Percentiles rank a stretch among this genome's conserved stretches.
These are phyloP conservation scores for Harmothoe impar DNA, from an alignment of 2,888 invertebrate species.

Conservation along the genomic window DNA sequence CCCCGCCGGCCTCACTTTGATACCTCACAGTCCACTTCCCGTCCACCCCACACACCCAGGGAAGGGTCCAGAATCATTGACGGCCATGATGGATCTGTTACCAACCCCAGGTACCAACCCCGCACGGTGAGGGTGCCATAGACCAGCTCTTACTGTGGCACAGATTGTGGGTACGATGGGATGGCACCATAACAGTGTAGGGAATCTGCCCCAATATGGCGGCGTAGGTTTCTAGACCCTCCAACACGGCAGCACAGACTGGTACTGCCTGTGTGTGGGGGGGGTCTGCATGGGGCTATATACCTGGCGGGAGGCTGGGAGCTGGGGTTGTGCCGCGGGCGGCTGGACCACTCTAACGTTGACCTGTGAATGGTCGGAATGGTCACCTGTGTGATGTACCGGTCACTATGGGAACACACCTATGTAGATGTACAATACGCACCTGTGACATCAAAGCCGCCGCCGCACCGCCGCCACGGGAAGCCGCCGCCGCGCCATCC, in stretches of 20 bases:
- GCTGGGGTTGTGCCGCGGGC: background rate
- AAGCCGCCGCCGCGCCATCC: background rate
- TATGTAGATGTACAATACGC: background rate
- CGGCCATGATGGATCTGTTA: no score
- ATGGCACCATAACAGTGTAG: no score
- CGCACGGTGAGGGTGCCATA: no score
- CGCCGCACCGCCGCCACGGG: background rate
- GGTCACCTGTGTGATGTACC: background rate
- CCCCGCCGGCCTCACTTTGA: background rate
- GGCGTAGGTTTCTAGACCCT: no score
- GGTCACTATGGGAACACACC: slow-evolving; percentile 9
- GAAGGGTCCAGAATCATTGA: no score
- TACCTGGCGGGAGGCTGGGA: background rate
- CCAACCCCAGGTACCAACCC: no score
- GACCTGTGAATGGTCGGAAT: background rate
- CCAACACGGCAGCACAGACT: no score
- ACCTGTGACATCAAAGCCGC: slow-evolving; percentile 9
- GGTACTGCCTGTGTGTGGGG: no score
- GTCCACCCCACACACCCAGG: no score
- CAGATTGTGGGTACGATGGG: no score
- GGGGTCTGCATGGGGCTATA: background rate
- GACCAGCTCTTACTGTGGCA: no score
- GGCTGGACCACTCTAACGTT: background rate
- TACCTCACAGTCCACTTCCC: background rate
- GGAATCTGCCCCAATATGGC: no score